Percentiles rank a stretch among this genome's conserved stretches.
Conservation (phyloP, 1,140 invertebrate species). For the Steinernema feltiae region DNA sequence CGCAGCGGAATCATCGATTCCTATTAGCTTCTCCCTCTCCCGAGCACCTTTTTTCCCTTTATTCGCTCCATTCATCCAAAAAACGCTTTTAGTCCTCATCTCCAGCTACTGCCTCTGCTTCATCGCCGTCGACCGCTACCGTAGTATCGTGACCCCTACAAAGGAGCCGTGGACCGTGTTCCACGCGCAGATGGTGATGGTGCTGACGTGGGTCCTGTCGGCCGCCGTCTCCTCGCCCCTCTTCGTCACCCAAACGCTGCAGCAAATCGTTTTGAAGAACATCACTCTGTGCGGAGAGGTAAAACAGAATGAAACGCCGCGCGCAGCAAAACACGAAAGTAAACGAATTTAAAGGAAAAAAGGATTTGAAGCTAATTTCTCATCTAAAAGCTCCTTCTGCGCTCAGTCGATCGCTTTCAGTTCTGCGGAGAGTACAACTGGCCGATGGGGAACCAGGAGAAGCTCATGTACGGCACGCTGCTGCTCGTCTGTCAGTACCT, state of each 20-base stretch:
- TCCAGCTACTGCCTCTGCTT: conserved; percentile 56
- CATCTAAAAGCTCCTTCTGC: too few species aligned
- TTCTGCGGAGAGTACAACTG: conserved; percentile 57
- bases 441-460: conserved; percentile 34
- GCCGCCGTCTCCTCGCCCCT: conserved; percentile 51
- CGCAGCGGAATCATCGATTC: neutral
- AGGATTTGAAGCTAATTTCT: too few species aligned
- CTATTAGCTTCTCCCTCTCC: neutral
- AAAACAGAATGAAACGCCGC: conserved; percentile 6
- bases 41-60: neutral
- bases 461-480: conserved; percentile 46
- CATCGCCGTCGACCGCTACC: conserved; percentile 54
- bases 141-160: conserved; percentile 54
- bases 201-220: conserved; percentile 42
- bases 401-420: too few species aligned
- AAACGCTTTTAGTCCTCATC: conserved; percentile 50
- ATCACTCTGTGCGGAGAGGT: conserved; percentile 52
- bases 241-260: conserved; percentile 46
- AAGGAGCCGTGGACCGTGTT: conserved; percentile 52
- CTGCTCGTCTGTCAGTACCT: conserved; percentile 52
- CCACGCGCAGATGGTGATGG: conserved; percentile 44
- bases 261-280: conserved; percentile 48
- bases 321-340: neutral
- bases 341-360: too few species aligned
- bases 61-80: neutral